phyloP scores from a whole-genome alignment of 2,797 vertebrate species.

The Steatocranus sp. region DNA sequence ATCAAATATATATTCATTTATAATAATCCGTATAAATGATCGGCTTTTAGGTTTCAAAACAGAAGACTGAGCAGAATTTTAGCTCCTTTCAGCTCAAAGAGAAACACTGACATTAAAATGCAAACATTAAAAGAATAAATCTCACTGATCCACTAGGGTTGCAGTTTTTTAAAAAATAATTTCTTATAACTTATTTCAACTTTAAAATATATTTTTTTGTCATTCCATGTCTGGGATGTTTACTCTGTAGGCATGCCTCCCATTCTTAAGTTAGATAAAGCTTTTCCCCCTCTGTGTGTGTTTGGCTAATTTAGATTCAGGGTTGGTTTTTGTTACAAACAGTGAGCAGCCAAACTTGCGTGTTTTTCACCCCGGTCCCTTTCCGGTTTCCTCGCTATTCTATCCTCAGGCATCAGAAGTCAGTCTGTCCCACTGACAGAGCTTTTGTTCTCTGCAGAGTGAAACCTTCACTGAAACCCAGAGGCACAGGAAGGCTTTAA shows the following conservation, averaged over 20 bases:
- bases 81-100: background rate
- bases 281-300: background rate
- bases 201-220: background rate
- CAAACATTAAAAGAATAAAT: background rate
- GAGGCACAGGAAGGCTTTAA: conserved; percentile 15
- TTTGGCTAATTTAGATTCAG: conserved; percentile 57
- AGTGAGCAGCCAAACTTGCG: conserved; percentile 32
- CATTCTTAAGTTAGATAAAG: background rate
- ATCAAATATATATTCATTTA: background rate
- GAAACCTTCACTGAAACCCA: conserved; percentile 24
- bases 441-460: conserved; percentile 42
- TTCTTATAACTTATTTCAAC: background rate
- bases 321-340: conserved; percentile 48
- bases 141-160: background rate
- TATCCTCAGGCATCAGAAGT: conserved; percentile 30
- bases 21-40: background rate
- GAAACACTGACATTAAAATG: background rate
- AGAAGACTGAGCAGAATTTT: background rate
- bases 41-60: background rate
- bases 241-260: background rate
- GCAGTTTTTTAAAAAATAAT: background rate
- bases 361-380: conserved; percentile 25
- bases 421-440: conserved; percentile 46
- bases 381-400: conserved; percentile 59
- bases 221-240: background rate